Percentiles rank a stretch among this genome's conserved stretches.
Evolutionary conservation across 2,113 vertebrate species (phyloP).

Genomic region (Pollimyrus isidori): DNA sequence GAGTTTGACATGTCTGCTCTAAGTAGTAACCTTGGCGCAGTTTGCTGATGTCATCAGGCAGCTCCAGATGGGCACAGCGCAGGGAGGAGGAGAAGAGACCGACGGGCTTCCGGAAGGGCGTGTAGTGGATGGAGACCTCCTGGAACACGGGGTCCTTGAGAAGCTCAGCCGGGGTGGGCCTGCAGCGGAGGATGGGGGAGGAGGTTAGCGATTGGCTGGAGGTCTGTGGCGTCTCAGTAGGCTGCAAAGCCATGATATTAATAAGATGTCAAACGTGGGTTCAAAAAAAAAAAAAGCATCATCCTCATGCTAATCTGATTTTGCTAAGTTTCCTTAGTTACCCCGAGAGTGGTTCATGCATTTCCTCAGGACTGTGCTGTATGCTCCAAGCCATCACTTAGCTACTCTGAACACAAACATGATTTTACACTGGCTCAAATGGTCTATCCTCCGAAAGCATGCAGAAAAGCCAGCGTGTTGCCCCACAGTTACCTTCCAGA

Average conservation of each 20-base stretch:
- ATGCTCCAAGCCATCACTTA: neutral
- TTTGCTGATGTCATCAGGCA: constrained; percentile 86
- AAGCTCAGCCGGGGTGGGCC: constrained; percentile 75
- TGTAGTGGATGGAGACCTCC: constrained; percentile 66
- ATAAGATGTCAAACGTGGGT: neutral
- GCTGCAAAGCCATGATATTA: neutral
- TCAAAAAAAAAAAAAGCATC: neutral
- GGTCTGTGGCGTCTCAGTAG: neutral
- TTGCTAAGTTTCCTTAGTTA: neutral
- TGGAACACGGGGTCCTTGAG: constrained; percentile 70
- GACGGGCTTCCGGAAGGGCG: constrained; percentile 69
- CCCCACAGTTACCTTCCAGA: constrained; percentile 71
- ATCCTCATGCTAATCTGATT: neutral
- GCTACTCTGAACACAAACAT: neutral
- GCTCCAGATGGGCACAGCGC: constrained; percentile 79
- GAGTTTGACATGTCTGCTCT: too few species aligned
- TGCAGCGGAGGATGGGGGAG: constrained; percentile 38
- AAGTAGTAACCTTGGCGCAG: constrained; percentile 73
- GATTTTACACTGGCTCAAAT: neutral
- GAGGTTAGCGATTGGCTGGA: neutral
- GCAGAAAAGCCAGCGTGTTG: neutral
- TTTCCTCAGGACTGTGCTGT: neutral
- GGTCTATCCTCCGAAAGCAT: neutral
- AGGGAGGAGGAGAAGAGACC: constrained; percentile 83
- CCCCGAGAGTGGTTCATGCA: neutral